These are phyloP conservation scores for Periplaneta americana DNA, from an alignment of 1,140 invertebrate species.

Conservation along the genomic window DNA sequence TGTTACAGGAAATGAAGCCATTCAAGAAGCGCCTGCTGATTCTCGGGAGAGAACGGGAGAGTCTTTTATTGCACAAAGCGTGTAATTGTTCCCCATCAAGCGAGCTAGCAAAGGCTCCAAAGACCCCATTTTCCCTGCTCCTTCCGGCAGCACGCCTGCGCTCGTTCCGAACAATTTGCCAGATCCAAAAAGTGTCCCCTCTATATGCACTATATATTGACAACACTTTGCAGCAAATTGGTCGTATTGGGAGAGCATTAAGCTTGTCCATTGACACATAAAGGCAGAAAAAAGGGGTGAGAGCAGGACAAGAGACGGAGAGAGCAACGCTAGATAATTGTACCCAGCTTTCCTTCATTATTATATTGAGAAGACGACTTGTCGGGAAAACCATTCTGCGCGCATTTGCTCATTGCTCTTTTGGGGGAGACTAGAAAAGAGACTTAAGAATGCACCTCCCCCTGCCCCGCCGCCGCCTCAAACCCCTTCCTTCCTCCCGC, in stretches of 20 bases:
- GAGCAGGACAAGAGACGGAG: background rate
- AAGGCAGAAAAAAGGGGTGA: background rate
- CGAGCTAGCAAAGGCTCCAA: slow-evolving; percentile 1
- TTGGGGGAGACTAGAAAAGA: background rate
- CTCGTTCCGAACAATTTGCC: slow-evolving; percentile 21
- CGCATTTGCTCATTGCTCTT: background rate
- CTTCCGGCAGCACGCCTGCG: slow-evolving; percentile 15
- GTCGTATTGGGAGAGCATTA: slow-evolving; percentile 21
- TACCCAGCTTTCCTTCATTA: slow-evolving; percentile 7
- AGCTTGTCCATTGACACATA: slow-evolving; percentile 21
- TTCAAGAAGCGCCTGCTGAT: slow-evolving; percentile 10
- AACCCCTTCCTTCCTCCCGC: too few relatives aligned
- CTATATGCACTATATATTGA: slow-evolving; percentile 20
- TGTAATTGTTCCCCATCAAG: slow-evolving; percentile 12
- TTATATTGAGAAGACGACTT: background rate
- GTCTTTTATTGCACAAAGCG: slow-evolving; percentile 7
- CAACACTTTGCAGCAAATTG: slow-evolving; percentile 22
- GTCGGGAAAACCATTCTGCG: background rate
- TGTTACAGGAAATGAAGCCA: slow-evolving; percentile 19
- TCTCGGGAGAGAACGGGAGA: background rate
- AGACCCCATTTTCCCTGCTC: slow-evolving; percentile 1
- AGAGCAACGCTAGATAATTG: slow-evolving; percentile 10
- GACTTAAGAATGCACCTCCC: background rate
- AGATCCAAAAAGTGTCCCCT: slow-evolving; percentile 10
- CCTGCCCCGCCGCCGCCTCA: background rate